A percentile compares a stretch with the other conserved stretches of the same genome.
Conservation (phyloP, 2,113 vertebrate genomes). For the Silurus glanis region DNA sequence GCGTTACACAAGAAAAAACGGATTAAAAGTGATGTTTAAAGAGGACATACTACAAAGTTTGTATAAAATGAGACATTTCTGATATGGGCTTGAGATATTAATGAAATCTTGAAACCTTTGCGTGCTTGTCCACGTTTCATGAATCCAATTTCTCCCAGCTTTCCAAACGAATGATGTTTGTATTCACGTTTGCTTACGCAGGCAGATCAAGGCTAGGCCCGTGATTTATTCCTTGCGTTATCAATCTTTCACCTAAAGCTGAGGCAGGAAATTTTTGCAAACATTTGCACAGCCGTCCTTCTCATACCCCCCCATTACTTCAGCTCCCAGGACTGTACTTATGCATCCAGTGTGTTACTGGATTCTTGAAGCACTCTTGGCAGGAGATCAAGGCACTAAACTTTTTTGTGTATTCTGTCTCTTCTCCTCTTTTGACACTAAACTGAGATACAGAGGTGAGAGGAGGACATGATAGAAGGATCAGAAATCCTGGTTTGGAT, state of each 20-base stretch:
- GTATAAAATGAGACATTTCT: background rate
- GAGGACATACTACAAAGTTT: background rate
- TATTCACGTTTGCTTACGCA: background rate
- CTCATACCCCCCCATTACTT: background rate
- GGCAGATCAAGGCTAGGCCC: constrained; percentile 6
- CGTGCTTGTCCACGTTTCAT: background rate
- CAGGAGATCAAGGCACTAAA: constrained; percentile 34
- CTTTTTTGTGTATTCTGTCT: background rate
- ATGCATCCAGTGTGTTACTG: background rate
- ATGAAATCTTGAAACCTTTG: background rate
- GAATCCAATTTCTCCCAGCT: constrained; percentile 17
- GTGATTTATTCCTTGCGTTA: background rate
- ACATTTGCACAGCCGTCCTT: background rate
- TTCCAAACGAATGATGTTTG: constrained; percentile 19
- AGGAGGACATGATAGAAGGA: constrained; percentile 1
- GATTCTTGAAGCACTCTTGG: constrained; percentile 22
- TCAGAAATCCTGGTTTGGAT: background rate
- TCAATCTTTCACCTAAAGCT: constrained; percentile 21
- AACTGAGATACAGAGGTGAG: background rate
- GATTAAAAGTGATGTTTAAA: constrained; percentile 29
- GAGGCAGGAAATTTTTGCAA: background rate
- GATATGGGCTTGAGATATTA: background rate
- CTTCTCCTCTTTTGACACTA: background rate
- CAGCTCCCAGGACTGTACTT: background rate
- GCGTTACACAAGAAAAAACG: constrained; percentile 12